These are phyloP conservation scores for Sciaenops ocellatus DNA, from an alignment of 2,797 vertebrate species.

Conservation along the genomic window DNA sequence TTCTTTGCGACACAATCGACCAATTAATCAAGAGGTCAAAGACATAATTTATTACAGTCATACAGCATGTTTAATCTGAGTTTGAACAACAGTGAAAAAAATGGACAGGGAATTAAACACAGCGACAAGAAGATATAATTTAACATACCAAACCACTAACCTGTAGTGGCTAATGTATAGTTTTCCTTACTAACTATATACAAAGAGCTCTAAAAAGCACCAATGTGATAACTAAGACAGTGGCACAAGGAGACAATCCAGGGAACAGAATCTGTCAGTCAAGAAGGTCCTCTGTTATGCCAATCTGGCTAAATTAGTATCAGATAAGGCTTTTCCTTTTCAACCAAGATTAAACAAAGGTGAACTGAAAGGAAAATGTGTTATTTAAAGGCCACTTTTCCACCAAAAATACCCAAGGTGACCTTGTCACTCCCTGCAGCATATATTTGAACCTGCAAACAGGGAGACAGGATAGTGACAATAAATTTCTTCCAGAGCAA, in stretches of 20 bases:
- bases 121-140: conserved; percentile 3
- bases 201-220: neutral
- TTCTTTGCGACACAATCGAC: conserved; percentile 64
- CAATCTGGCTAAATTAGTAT: neutral
- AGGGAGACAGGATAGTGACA: conserved; percentile 1
- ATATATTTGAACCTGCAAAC: neutral
- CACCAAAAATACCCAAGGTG: neutral
- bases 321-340: neutral
- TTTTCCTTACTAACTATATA: neutral
- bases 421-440: conserved; percentile 5
- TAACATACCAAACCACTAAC: neutral
- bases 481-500: neutral
- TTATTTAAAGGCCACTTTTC: neutral
- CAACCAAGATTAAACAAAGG: neutral
- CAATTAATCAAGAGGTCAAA: conserved; percentile 72
- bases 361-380: neutral
- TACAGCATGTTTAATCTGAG: conserved; percentile 45
- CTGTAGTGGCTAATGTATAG: neutral
- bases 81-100: conserved; percentile 36
- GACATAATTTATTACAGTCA: conserved; percentile 51
- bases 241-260: neutral
- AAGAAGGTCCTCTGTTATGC: neutral
- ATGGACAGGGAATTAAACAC: neutral
- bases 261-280: neutral
- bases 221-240: neutral